phyloP scores from a whole-genome alignment of 2,113 vertebrate genomes.

The Ploceus nigricollis region DNA sequence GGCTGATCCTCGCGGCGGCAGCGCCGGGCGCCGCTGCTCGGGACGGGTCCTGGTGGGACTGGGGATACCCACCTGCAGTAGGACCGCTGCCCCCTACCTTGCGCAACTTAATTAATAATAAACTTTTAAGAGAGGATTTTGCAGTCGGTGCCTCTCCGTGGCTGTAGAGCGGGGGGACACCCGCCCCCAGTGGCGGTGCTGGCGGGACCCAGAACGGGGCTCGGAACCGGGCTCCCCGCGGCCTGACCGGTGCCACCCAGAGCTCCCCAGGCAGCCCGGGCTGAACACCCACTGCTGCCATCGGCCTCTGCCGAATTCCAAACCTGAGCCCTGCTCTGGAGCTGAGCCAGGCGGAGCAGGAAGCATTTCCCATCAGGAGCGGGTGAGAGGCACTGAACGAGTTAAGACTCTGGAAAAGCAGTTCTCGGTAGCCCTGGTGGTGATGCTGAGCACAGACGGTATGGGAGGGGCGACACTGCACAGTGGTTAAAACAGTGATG shows the following conservation, averaged over 20 bases:
- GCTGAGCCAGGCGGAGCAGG: background rate
- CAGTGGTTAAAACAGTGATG: accelerated
- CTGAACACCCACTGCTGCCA: background rate
- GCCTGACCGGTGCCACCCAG: background rate
- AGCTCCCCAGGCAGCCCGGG: background rate
- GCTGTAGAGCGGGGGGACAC: background rate
- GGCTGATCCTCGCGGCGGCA: background rate
- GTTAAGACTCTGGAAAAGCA: background rate
- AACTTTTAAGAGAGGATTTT: background rate
- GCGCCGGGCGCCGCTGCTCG: background rate
- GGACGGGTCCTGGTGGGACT: accelerated
- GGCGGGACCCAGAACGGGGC: background rate
- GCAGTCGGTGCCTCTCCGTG: background rate
- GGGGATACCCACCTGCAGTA: background rate
- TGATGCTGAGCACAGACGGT: background rate
- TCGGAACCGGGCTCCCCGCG: background rate
- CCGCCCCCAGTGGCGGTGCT: background rate
- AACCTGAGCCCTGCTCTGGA: background rate
- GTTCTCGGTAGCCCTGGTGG: accelerated
- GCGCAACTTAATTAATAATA: background rate
- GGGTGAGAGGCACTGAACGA: background rate
- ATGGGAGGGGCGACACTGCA: background rate
- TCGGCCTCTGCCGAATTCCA: background rate
- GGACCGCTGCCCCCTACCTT: background rate
- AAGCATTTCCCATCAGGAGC: background rate